Evolutionary conservation across 64 coral and sea anemone genomes (phyloP).

Genomic region (Dendronephthya gigantea): DNA sequence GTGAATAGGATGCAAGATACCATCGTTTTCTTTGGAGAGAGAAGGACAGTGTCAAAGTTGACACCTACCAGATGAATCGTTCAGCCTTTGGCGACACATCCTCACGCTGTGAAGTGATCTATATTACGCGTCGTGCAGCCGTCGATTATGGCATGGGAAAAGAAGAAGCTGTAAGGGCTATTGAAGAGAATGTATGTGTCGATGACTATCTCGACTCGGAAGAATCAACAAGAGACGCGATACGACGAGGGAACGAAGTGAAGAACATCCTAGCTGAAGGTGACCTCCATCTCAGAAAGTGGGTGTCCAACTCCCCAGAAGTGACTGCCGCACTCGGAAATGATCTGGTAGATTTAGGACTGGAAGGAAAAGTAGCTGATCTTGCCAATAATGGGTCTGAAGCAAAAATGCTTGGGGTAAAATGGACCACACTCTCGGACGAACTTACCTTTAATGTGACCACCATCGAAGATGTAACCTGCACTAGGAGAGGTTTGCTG

Average conservation of each 20-base stretch:
- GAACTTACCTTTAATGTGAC: neutral
- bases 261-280: neutral
- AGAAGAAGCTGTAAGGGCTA: neutral
- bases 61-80: neutral
- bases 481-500: neutral
- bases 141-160: neutral
- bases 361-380: neutral
- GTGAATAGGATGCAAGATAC: neutral
- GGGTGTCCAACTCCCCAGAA: neutral
- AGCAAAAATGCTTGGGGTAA: neutral
- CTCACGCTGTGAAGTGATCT: neutral
- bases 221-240: neutral
- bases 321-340: neutral
- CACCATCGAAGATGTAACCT: neutral
- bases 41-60: neutral
- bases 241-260: neutral
- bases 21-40: slow-evolving; percentile 1
- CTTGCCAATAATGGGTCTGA: neutral
- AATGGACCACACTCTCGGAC: neutral
- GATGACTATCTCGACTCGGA: neutral
- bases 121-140: neutral
- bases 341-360: neutral
- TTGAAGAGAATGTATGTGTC: neutral
- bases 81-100: neutral
- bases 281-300: neutral